Percentiles rank a stretch among this genome's conserved stretches.
phyloP scores from a whole-genome alignment of 2,113 vertebrate genomes.

The Crotophaga sulcirostris region DNA sequence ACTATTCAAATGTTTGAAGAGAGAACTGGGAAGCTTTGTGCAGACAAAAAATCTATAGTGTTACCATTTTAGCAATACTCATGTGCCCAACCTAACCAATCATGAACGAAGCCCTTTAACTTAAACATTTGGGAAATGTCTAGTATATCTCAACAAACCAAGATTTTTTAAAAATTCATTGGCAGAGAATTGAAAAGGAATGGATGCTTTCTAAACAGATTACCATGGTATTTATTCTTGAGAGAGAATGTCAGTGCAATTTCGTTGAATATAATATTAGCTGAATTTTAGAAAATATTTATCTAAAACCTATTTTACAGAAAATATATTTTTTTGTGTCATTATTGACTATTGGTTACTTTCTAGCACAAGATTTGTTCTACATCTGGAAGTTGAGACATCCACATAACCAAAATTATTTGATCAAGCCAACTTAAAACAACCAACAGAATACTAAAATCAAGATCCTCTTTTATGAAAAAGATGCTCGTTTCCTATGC shows the following conservation, averaged over 20 bases:
- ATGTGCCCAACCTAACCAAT: background rate
- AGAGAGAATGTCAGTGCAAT: background rate
- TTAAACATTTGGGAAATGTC: slow-evolving; percentile 43
- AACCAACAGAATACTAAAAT: background rate
- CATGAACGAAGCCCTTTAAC: background rate
- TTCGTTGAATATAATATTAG: background rate
- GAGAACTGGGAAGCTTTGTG: slow-evolving; percentile 4
- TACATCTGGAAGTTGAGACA: background rate
- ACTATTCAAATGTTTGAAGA: slow-evolving; percentile 59
- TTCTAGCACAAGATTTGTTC: background rate
- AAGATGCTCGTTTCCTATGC: background rate
- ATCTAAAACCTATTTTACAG: background rate
- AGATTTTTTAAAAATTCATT: background rate
- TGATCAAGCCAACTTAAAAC: background rate
- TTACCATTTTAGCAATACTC: slow-evolving; percentile 46
- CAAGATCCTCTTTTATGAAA: background rate
- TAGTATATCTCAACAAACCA: background rate
- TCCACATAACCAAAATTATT: background rate
- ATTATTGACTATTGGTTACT: background rate
- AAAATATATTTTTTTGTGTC: background rate
- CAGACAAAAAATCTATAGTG: slow-evolving; percentile 20
- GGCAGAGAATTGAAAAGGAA: background rate
- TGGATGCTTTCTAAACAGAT: background rate
- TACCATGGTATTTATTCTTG: background rate
- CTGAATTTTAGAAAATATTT: background rate